Percentiles rank a stretch among this genome's conserved stretches.
Conservation (phyloP, 2,797 vertebrate genomes). For the Hephaestus fuliginosus region DNA sequence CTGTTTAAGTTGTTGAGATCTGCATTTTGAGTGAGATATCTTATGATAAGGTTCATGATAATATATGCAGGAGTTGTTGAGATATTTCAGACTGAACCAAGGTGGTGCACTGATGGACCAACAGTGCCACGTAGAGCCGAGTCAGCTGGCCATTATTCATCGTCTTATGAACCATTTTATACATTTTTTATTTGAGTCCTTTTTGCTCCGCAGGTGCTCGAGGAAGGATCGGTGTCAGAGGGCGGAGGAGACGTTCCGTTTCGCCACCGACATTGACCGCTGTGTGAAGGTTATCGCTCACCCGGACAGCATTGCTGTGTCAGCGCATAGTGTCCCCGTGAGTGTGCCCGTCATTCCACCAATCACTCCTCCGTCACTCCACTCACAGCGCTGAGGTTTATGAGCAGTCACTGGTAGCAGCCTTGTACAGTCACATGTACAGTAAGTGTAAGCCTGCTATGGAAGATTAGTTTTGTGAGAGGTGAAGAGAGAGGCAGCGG, state of each 20-base stretch:
- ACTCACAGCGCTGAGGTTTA: conserved; percentile 53
- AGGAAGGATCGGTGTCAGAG: conserved; percentile 90
- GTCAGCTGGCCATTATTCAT: neutral
- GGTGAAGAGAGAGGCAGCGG: conserved; percentile 11
- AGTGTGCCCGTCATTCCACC: conserved; percentile 71
- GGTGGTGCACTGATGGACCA: neutral
- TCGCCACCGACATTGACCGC: conserved; percentile 88
- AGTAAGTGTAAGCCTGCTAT: conserved; percentile 15
- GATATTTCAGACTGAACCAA: neutral
- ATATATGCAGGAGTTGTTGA: neutral
- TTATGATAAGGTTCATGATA: neutral
- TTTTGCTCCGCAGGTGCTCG: conserved; percentile 88
- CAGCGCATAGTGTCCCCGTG: conserved; percentile 91
- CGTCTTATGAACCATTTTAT: neutral
- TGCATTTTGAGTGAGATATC: too few relatives aligned
- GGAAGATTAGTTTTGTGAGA: conserved; percentile 48
- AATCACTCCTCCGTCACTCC: conserved; percentile 55
- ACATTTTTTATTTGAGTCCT: neutral
- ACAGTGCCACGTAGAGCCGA: neutral
- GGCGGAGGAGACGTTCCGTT: conserved; percentile 90
- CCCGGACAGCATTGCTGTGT: conserved; percentile 95
- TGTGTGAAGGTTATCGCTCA: conserved; percentile 91
- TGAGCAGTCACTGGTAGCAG: conserved; percentile 65
- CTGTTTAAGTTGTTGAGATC: too few relatives aligned
- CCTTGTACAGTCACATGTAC: conserved; percentile 42